These are phyloP conservation scores for Drosophila neotestacea DNA, from an alignment of 2,888 invertebrate species.

Conservation along the genomic window DNA sequence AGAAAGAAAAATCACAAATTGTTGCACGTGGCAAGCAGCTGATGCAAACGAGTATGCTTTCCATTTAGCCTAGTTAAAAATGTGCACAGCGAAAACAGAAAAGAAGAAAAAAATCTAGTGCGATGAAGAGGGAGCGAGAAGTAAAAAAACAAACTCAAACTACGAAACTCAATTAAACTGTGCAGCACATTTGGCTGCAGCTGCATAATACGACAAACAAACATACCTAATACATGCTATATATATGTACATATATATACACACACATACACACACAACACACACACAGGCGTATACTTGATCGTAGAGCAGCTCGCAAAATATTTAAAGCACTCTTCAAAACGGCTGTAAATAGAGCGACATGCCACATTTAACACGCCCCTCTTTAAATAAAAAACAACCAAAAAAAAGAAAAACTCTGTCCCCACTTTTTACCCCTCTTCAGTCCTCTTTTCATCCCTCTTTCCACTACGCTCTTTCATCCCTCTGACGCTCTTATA, in stretches of 20 bases:
- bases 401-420: too few species aligned
- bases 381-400: too few species aligned
- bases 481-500: conserved; percentile 11
- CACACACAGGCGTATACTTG: neutral
- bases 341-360: conserved; percentile 31
- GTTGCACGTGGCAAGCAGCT: conserved; percentile 14
- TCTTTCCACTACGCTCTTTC: too few species aligned
- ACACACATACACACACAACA: conserved; percentile 9
- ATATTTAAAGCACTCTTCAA: conserved; percentile 49
- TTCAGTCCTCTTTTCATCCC: neutral
- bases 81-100: neutral
- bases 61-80: conserved; percentile 19
- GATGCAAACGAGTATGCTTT: conserved; percentile 8
- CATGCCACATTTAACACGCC: conserved; percentile 42
- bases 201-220: conserved; percentile 50
- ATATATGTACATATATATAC: conserved; percentile 9
- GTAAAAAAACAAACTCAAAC: conserved; percentile 25
- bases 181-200: conserved; percentile 35
- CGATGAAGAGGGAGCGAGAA: neutral
- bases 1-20: neutral
- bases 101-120: neutral
- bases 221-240: conserved; percentile 16
- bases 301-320: conserved; percentile 23
- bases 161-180: conserved; percentile 66
- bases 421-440: neutral